Percentiles rank a stretch among this genome's conserved stretches.
phyloP scores from a whole-genome alignment of 2,797 vertebrate species.

The Apogon talboti region DNA sequence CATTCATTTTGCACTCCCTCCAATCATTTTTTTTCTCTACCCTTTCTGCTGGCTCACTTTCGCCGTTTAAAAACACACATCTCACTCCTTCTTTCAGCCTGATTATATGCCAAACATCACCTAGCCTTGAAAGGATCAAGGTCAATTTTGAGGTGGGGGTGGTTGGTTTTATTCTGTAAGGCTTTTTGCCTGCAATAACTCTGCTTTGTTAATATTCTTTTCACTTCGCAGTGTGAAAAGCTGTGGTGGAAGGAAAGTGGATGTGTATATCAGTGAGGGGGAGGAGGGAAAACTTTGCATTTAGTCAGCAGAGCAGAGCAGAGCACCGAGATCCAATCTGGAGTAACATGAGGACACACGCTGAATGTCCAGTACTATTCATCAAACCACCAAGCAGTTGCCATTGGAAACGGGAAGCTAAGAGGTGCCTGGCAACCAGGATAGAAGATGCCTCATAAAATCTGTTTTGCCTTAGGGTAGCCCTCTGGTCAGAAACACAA shows the following conservation, averaged over 20 bases:
- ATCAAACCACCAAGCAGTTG: slow-evolving; percentile 82
- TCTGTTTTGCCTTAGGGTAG: slow-evolving; percentile 67
- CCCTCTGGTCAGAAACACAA: slow-evolving; percentile 59
- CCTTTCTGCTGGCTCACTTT: slow-evolving; percentile 30
- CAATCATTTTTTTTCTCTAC: slow-evolving; percentile 35
- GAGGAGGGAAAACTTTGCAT: slow-evolving; percentile 67
- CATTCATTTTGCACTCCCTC: slow-evolving; percentile 62
- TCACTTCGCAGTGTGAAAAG: slow-evolving; percentile 64
- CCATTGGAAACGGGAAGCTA: slow-evolving; percentile 83
- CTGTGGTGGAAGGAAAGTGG: slow-evolving; percentile 23
- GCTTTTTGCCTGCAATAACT: slow-evolving; percentile 16
- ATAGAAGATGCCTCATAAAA: slow-evolving; percentile 77
- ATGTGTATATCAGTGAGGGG: slow-evolving; percentile 31
- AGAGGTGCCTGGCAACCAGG: slow-evolving; percentile 82
- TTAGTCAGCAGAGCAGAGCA: slow-evolving; percentile 55
- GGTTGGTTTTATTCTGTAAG: slow-evolving; percentile 34
- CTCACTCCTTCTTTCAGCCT: slow-evolving; percentile 15
- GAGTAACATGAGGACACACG: slow-evolving; percentile 75
- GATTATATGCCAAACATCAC: slow-evolving; percentile 30
- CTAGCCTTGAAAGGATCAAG: slow-evolving; percentile 40
- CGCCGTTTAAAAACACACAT: slow-evolving; percentile 28
- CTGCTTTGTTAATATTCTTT: slow-evolving; percentile 57
- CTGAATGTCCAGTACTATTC: slow-evolving; percentile 79
- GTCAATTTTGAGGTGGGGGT: slow-evolving; percentile 32
- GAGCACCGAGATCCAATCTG: slow-evolving; percentile 61